Evolutionary conservation across 1,140 invertebrate species (phyloP), one percentile per base, ranked within the genome.

Genomic region (Stenopsyche tienmushanensis): DNA sequence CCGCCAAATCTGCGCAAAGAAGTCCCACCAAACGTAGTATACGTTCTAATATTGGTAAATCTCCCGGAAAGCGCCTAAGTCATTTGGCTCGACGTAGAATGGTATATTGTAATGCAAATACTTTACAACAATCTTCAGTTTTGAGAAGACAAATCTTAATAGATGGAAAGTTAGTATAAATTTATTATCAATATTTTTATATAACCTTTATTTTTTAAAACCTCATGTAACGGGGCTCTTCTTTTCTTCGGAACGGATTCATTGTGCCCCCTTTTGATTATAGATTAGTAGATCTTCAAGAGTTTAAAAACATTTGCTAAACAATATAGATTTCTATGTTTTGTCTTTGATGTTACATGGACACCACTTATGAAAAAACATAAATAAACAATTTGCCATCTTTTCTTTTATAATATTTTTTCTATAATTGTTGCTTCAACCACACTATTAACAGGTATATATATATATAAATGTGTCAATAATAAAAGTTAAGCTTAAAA

Each of bases 61-160:
- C 87, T 34, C 87, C 88, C 0, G 86, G 86, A 0, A 83, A 86
- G 57, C 76, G 87, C 34, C 72, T 89, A 29, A 88, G 84, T 52
- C 86, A 89, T 72, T 76, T 90, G 62, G 85, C 87, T 0, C 81
- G 82, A 39, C 75, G 88, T 17, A 75, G 86, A 41, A 83, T 84
- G 66, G 85, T 85, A 2, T 89, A 89, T 73, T 87, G 84, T 25
- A 87, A 82, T 60, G 79, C 80, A 0, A 80, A 77, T 24, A 78
- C 74, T 8, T 74, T 81, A 24, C 71, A 68, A 8, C 75, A 79
- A 62, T 75, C 76, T 25, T 73, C 74, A 1, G 13, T 73, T 0
- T 72, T 74, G 8, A 73, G 72, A 7, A 79, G 76, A 64, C 80
- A 80, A 76, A 78, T 82, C 39, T 73, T 80, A 17, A 78, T 82